Evolutionary conservation across 1,140 invertebrate genomes (phyloP).

Genomic region (Pseudomyrmex gracilis): DNA sequence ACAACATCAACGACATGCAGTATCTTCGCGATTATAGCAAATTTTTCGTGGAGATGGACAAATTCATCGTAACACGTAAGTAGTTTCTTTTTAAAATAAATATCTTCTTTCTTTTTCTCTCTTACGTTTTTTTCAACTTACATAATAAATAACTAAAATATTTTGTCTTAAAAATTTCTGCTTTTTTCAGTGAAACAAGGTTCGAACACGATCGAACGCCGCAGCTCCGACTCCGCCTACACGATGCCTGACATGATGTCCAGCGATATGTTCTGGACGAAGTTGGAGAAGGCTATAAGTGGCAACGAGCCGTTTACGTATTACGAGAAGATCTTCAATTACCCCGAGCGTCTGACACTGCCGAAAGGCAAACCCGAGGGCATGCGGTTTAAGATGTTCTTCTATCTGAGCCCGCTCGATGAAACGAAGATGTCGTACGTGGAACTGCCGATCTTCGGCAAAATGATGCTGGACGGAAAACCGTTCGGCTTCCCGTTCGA

Average conservation of each 20-base stretch:
- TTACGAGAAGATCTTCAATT: constrained; percentile 79
- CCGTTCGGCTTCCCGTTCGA: constrained; percentile 90
- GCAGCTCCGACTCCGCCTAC: constrained; percentile 81
- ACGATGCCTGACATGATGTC: constrained; percentile 84
- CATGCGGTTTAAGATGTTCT: constrained; percentile 83
- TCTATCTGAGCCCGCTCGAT: constrained; percentile 81
- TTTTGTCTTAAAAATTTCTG: neutral
- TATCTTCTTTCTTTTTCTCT: neutral
- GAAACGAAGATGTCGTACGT: constrained; percentile 71
- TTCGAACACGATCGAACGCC: constrained; percentile 82
- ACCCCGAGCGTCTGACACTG: constrained; percentile 82
- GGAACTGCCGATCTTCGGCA: constrained; percentile 78
- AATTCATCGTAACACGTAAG: constrained; percentile 82
- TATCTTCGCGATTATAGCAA: constrained; percentile 79
- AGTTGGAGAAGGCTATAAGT: constrained; percentile 79
- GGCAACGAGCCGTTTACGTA: constrained; percentile 81
- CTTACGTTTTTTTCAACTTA: neutral
- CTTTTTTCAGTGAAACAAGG: constrained; percentile 82
- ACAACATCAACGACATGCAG: constrained; percentile 70
- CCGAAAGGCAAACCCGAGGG: constrained; percentile 83
- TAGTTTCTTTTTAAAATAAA: neutral
- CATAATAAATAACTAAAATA: no score
- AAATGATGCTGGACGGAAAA: constrained; percentile 84
- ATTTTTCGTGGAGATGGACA: constrained; percentile 84
- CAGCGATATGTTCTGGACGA: constrained; percentile 86